phyloP scores from a whole-genome alignment of 2,888 invertebrate genomes.

The Cremastinae sp. region DNA sequence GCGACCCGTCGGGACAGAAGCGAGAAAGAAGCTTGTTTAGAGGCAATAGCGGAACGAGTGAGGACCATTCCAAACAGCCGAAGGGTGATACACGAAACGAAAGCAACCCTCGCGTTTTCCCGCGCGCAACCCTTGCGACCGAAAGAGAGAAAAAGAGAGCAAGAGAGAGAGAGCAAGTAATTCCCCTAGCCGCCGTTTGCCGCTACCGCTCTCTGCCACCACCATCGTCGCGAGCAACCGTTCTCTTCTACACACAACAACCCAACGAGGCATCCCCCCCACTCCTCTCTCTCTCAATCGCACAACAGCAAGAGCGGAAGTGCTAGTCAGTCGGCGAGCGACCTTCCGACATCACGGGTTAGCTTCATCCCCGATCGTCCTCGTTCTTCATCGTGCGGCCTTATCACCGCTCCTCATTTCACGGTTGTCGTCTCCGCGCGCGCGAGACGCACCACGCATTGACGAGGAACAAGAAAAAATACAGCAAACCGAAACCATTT shows the following conservation, averaged over 20 bases:
- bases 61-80: conserved; percentile 16
- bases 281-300: conserved; percentile 75
- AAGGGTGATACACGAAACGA: conserved; percentile 39
- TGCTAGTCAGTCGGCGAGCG: conserved; percentile 80
- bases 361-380: conserved; percentile 72
- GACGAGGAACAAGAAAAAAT: conserved; percentile 21
- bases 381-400: conserved; percentile 71
- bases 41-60: not conserved
- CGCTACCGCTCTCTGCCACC: conserved; percentile 55
- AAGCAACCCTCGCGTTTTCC: conserved; percentile 57
- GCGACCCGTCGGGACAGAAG: conserved; percentile 17
- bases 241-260: conserved; percentile 80
- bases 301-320: conserved; percentile 80
- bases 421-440: conserved; percentile 54
- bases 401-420: conserved; percentile 67
- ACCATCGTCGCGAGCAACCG: conserved; percentile 74
- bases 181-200: conserved; percentile 55
- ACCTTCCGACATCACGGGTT: conserved; percentile 80
- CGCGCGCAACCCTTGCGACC: conserved; percentile 60
- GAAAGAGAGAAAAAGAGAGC: conserved; percentile 17
- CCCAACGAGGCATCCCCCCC: conserved; percentile 78
- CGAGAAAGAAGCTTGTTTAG: conserved; percentile 7
- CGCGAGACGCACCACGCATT: conserved; percentile 46
- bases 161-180: conserved; percentile 30
- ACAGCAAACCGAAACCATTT: conserved; percentile 11